Evolutionary conservation across 2,797 vertebrate species (phyloP), one percentile per base, ranked within the genome.

Genomic region (Falco berigora): DNA sequence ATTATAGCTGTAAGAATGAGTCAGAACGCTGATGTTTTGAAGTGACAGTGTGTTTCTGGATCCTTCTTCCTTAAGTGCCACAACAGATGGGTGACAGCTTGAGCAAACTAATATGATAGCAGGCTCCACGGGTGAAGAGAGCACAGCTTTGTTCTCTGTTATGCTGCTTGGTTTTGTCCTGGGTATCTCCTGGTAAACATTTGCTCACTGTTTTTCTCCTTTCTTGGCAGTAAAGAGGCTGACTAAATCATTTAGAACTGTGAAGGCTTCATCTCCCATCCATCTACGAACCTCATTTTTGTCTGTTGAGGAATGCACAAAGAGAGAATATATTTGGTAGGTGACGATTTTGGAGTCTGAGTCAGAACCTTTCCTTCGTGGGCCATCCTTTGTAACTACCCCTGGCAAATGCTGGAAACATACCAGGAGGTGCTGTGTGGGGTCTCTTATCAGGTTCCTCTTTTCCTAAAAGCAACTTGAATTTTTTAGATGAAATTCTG

Each of bases 151-250:
- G 72, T 77, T 80, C 71, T 52, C 56, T 47, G 12, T 79, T 68
- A 67, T 14, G 74, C 79, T 88, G 15, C 80, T 89, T 90, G 79
- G 56, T 36, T 86, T 92, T 83, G 76, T 78, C 71, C 84, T 69
- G 56, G 75, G 44, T 77, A 87, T 79, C 75, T 87, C 68, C 81
- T 93, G 88, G 68, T 74, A 93, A 97, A 95, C 68, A 88, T 96
- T 91, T 91, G 49, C 73, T 95, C 89, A 42, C 47, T 81, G 52
- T 92, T 96, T 95, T 96, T 69, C 76, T 81, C 67, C 83, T 75
- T 64, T 89, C 91, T 78, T 93, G 92, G 79, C 36, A 89, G 88
- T n/a, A 59, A 90, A 77, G 94, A 91, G 81, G 73, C 87, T 63
- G 64, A 84, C 81, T 86, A 42, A 71, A 86, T 40, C 73, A 83